Conservation (phyloP, 2,888 invertebrate species). For the Suillia variegata region DNA sequence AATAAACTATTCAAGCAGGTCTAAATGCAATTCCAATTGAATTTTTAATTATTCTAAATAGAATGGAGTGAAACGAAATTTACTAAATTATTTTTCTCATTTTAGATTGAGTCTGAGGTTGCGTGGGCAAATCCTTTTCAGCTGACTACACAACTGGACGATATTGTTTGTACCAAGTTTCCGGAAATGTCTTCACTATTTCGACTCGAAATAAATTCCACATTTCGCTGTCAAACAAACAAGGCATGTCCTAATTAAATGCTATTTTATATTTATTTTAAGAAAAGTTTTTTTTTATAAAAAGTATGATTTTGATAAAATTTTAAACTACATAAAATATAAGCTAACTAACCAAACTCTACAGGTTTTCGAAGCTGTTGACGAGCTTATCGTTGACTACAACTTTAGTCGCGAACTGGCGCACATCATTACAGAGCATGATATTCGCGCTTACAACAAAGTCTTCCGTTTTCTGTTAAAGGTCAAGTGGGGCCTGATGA, state of each 20-base stretch:
- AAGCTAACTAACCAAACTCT: no score
- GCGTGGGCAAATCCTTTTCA: constrained; percentile 61
- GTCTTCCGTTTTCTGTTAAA: constrained; percentile 64
- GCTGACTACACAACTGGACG: constrained; percentile 62
- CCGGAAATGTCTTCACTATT: constrained; percentile 48
- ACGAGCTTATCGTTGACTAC: constrained; percentile 48
- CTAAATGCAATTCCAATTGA: background rate
- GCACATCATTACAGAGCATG: constrained; percentile 45
- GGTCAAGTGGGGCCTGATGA: constrained; percentile 65
- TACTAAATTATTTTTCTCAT: background rate
- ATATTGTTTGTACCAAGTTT: constrained; percentile 61
- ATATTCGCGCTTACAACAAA: constrained; percentile 52
- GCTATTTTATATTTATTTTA: constrained; percentile 11
- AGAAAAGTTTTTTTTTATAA: background rate
- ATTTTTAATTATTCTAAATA: background rate
- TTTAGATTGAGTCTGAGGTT: constrained; percentile 61
- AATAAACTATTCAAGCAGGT: constrained; percentile 63
- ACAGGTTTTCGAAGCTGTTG: constrained; percentile 50
- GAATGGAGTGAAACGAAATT: background rate
- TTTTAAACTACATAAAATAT: background rate
- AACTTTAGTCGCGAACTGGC: constrained; percentile 45
- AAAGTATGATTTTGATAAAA: background rate
- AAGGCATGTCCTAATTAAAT: no score
- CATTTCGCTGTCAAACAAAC: constrained; percentile 35
- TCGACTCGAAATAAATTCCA: constrained; percentile 44